Base-by-base conservation (phyloP, 2,888 invertebrate genomes). In the Drosophila monieri region DNA sequence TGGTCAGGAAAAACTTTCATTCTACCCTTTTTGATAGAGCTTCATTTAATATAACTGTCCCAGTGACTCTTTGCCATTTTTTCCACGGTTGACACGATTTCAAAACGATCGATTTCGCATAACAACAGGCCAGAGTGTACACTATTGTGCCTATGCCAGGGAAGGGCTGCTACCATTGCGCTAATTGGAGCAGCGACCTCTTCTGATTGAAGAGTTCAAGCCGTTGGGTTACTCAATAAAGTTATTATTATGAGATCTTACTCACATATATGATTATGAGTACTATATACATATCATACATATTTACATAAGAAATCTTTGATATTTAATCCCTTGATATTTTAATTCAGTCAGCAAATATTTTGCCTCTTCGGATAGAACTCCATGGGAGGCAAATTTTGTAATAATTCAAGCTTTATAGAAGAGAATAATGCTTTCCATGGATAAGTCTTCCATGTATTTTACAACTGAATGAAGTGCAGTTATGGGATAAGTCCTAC, bases 131-230 rank as follows among this genome's bases (percentile, higher is more conserved):
- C 53, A 15, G 18, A 46, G 54, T 64, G 43, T 74, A 73, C 57
- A 44, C 71, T 65, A 46, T 68, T 64, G 72, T 72, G 84, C 60
- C 73, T 61, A 72, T 49, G 61, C 67, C 60, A 62, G 27, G 46
- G 49, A 47, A 47, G 27, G 65, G 47, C 39, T 15, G 37, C 27
- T 43, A 12, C 48, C 69, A 55, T 27, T 35, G 64, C 49, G 35
- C 61, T 86, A 87, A 80, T 83, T 87, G 85, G 73, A 60, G 55
- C 64, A 72, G 69, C 62, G 81, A 86, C 87, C 81, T 76, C 58
- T 61, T 44, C 66, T 67, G 84, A 86, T 83, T 83, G 74, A 71
- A 80, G 67, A 74, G 83, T 80, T 83, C 78, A 87, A 58, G 76
- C 66, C 64, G 53, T 53, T 57, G 54, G 44, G n/a, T 10, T 32